These are phyloP conservation scores for Anguilla anguilla DNA, from an alignment of 2,797 vertebrate genomes.

Conservation along the genomic window DNA sequence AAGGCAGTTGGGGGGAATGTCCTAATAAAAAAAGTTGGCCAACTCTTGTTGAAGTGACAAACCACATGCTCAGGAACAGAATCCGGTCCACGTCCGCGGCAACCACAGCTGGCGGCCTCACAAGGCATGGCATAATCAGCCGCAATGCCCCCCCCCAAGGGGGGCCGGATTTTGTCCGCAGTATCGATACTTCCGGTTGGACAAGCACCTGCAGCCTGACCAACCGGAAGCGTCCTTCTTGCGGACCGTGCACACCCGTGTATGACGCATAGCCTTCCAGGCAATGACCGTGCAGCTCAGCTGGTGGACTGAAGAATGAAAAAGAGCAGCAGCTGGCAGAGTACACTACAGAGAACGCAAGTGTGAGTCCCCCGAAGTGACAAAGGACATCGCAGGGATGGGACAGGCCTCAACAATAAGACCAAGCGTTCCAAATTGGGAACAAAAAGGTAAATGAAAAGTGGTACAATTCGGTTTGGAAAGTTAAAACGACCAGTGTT, in stretches of 20 bases:
- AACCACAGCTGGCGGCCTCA: neutral
- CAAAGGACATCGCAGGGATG: neutral
- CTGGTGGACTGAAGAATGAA: neutral
- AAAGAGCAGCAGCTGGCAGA: neutral
- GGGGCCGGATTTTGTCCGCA: neutral
- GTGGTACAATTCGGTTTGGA: neutral
- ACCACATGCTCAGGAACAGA: neutral
- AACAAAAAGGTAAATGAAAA: neutral
- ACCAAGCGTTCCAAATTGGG: neutral
- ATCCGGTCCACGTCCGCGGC: neutral
- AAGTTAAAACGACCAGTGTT: no score
- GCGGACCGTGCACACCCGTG: neutral
- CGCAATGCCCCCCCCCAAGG: neutral
- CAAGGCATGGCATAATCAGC: neutral
- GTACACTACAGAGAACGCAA: neutral
- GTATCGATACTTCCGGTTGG: no score
- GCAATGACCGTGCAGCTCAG: neutral
- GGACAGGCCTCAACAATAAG: neutral
- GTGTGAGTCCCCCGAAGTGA: neutral
- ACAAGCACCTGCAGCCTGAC: neutral
- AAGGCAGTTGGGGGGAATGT: neutral
- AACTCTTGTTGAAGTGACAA: neutral
- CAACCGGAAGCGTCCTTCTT: neutral
- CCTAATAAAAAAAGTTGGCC: neutral
- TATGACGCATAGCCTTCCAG: neutral